phyloP scores from a whole-genome alignment of 2,113 vertebrate genomes.

The Panthera uncia region DNA sequence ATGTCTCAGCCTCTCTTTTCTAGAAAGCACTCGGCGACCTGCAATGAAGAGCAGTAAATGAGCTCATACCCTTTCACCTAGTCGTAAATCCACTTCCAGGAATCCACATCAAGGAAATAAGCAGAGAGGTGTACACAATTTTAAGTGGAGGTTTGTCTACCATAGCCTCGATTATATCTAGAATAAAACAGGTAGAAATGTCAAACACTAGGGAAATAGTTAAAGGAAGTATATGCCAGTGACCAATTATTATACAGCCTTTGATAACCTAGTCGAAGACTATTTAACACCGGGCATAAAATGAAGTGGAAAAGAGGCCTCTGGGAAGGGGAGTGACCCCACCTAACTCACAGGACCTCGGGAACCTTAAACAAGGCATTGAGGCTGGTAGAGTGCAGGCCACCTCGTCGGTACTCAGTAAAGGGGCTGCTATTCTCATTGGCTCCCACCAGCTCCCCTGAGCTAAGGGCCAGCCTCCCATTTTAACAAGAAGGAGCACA shows the following conservation, averaged over 20 bases:
- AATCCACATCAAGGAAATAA: conserved; percentile 1
- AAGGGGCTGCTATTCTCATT: too few species aligned
- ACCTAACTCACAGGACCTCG: not conserved
- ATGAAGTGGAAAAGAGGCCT: not conserved
- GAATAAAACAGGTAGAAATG: not conserved
- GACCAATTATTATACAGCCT: not conserved
- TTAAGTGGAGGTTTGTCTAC: not conserved
- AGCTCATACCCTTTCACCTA: not conserved
- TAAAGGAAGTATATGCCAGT: not conserved
- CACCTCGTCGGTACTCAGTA: too few species aligned
- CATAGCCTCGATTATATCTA: not conserved
- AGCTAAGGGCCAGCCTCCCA: not conserved
- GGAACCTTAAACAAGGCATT: fast-evolving
- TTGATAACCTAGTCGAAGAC: not conserved
- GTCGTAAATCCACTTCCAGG: not conserved
- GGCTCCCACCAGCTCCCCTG: not conserved
- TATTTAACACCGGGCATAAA: not conserved
- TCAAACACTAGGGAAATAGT: not conserved
- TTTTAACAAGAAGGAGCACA: not conserved
- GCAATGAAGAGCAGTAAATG: not conserved
- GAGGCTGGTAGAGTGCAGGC: fast-evolving
- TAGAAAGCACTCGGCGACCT: not conserved
- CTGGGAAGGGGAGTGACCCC: not conserved
- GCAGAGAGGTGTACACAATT: not conserved
- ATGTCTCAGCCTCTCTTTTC: not conserved